Percentiles rank a stretch among this genome's conserved stretches.
phyloP scores from a whole-genome alignment of 1,140 invertebrate genomes.

The Drosophila tropicalis region DNA sequence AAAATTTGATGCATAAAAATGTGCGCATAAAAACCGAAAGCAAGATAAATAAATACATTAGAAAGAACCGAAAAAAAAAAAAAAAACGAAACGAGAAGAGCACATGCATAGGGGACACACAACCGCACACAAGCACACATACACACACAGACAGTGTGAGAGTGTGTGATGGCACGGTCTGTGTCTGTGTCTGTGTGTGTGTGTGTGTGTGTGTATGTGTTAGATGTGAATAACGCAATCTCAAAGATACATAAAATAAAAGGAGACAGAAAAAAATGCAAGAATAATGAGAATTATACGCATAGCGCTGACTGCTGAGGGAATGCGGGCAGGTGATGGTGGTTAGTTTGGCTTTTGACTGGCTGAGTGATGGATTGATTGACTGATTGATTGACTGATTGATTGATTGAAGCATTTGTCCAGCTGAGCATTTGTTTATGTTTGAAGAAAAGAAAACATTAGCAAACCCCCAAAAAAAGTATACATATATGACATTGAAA shows the following conservation, averaged over 20 bases:
- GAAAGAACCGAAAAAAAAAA: constrained; percentile 38
- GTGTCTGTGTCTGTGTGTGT: constrained; percentile 11
- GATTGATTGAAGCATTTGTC: constrained; percentile 5
- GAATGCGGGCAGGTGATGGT: constrained; percentile 37
- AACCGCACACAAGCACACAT: constrained; percentile 22
- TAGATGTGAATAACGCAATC: constrained; percentile 51
- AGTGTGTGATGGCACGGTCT: background rate
- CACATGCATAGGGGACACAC: constrained; percentile 42
- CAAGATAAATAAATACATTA: constrained; percentile 27
- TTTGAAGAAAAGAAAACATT: constrained; percentile 28
- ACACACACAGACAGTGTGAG: background rate
- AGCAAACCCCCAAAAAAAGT: constrained; percentile 29
- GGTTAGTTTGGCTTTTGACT: constrained; percentile 50
- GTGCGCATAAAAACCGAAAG: constrained; percentile 58
- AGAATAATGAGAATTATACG: constrained; percentile 42
- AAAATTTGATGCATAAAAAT: constrained; percentile 71
- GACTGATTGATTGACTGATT: constrained; percentile 33
- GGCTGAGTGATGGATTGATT: constrained; percentile 57
- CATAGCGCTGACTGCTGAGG: constrained; percentile 32
- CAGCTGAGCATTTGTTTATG: constrained; percentile 32
- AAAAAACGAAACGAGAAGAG: constrained; percentile 30
- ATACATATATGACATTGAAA: constrained; percentile 42
- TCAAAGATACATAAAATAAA: constrained; percentile 17
- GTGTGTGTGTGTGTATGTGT: constrained; percentile 20
- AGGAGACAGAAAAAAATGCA: constrained; percentile 20